Base-by-base conservation (phyloP, 2,888 invertebrate genomes). In the Enchytraeus crypticus region DNA sequence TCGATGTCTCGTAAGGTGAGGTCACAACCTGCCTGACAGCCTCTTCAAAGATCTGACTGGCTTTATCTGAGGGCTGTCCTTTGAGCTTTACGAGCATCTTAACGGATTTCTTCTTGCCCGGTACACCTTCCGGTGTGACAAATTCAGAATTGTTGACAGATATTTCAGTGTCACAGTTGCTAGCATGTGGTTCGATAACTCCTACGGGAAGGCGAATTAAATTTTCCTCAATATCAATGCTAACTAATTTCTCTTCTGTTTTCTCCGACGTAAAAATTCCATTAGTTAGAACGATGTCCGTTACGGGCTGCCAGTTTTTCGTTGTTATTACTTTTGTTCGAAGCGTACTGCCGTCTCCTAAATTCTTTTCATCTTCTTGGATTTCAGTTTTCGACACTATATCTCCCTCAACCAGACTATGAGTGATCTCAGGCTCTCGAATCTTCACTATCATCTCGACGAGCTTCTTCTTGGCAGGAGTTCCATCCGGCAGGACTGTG, bases 161-260 rank as follows among this genome's bases (percentile, higher is more conserved):
- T 30, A 57, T 57, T 21, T 57, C 47, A 21, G 57, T 43, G 21
- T 57, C 57, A 21, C 57, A 57, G 46, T 57, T 57, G 46, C 57
- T 57, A n/a, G 57, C 57, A 18, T 57, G 29, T 8, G 57, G 57
- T 46, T 57, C 57, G 14, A 57, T 57, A 5, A 57, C 57, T 18
- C 57, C 57, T 18, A 45, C 46, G 29, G 57, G 46, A 4, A 57
- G n/a, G 23, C 46, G 57, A 43, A 57, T 45, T 11, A 57, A 11
- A 21, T 43, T 57, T 27, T 47, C 57, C 5, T 57, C 57, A 45
- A 57, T 46, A 26, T 45, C 46, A 23, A 29, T 26, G 29, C 32
- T 45, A 0, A 57, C 47, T 46, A 57, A 46, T 27, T 57, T 45
- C 18, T 46, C 57, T 46, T 27, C 46, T 32, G 27, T 47, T n/a